A percentile compares a stretch with the other conserved stretches of the same genome.
Conservation (phyloP, 2,113 vertebrate genomes). For the Struthidea cinerea region DNA sequence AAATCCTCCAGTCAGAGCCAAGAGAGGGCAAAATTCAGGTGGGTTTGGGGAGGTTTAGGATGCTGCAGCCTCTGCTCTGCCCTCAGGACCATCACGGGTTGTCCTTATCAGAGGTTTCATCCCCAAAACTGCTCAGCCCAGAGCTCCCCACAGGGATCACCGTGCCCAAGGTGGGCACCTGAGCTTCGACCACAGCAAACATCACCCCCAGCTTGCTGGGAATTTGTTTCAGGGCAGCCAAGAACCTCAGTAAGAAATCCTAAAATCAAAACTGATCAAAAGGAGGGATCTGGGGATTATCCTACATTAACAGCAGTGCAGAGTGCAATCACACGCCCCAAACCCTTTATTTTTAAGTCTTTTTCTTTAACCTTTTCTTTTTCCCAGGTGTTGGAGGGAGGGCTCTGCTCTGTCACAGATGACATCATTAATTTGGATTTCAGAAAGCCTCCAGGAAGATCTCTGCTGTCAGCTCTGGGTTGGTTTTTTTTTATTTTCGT, state of each 20-base stretch:
- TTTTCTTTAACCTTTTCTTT: background rate
- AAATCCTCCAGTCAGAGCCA: background rate
- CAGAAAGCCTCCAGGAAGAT: background rate
- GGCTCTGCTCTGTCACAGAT: background rate
- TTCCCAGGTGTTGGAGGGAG: background rate
- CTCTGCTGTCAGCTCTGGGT: background rate
- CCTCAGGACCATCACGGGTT: rapidly evolving
- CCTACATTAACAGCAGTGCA: background rate
- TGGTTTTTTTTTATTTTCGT: background rate
- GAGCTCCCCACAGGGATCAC: background rate
- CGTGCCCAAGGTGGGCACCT: rapidly evolving
- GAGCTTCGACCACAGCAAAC: background rate
- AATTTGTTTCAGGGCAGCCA: background rate
- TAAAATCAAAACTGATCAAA: background rate
- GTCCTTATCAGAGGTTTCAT: background rate
- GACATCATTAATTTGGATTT: background rate
- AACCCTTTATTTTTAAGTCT: background rate
- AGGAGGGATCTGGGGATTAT: background rate
- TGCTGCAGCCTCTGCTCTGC: background rate
- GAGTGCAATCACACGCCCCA: background rate
- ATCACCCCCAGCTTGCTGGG: background rate
- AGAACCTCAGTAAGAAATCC: background rate
- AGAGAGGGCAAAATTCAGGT: background rate
- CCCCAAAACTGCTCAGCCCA: background rate
- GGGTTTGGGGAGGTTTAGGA: background rate